phyloP scores from a whole-genome alignment of 2,797 vertebrate genomes.

The Emydoidea blandingii region DNA sequence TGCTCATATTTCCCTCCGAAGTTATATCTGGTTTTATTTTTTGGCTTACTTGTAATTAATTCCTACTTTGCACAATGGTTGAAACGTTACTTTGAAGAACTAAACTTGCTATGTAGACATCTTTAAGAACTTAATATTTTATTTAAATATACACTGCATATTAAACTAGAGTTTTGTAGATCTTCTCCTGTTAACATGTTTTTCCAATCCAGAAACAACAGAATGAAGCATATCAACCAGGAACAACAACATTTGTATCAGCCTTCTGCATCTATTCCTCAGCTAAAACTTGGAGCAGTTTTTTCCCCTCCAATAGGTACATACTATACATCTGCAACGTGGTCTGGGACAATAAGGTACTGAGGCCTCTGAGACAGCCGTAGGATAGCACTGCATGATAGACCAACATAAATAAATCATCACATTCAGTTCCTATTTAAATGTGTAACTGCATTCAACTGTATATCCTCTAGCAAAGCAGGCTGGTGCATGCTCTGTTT shows the following conservation, averaged over 20 bases:
- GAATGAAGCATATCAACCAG: neutral
- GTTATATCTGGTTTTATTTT: neutral
- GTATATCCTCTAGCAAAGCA: neutral
- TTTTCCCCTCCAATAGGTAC: neutral
- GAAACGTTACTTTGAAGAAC: neutral
- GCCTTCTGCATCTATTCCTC: neutral
- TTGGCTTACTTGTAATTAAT: neutral
- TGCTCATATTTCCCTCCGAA: neutral
- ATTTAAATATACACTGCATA: neutral
- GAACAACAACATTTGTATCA: neutral
- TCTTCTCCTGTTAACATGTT: neutral
- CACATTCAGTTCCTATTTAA: neutral
- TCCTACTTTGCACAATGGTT: neutral
- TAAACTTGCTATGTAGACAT: neutral
- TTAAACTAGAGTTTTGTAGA: neutral
- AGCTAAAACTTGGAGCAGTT: neutral
- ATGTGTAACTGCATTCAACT: neutral
- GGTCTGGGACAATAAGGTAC: slow-evolving; percentile 39
- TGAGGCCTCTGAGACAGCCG: neutral
- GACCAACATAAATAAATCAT: neutral
- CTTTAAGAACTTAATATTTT: neutral
- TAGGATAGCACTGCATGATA: slow-evolving; percentile 29
- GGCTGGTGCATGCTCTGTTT: neutral
- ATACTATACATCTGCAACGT: slow-evolving; percentile 13
- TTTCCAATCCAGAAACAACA: slow-evolving; percentile 20